These are phyloP conservation scores for Tretioscincus oriximinensis DNA, from an alignment of 2,113 vertebrate species.

Conservation along the genomic window DNA sequence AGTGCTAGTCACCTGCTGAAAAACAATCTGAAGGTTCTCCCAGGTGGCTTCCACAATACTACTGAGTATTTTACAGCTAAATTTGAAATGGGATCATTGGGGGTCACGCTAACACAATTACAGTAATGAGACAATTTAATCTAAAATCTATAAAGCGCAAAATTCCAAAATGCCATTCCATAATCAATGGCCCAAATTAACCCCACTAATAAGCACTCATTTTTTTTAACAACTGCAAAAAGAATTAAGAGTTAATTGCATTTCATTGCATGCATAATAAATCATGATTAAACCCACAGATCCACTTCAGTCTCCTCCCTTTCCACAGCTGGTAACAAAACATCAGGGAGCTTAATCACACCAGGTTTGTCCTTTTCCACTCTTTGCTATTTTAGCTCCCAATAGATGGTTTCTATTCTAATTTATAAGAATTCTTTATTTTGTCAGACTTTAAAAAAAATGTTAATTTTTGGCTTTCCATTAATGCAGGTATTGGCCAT, in stretches of 20 bases:
- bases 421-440: conserved; percentile 5
- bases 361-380: conserved; percentile 6
- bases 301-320: conserved; percentile 9
- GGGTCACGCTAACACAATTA: conserved; percentile 26
- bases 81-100: conserved; percentile 21
- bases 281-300: conserved; percentile 35
- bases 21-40: not conserved
- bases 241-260: conserved; percentile 45
- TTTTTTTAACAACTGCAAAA: conserved; percentile 22
- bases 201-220: not conserved
- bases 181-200: conserved; percentile 36
- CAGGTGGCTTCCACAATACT: not conserved
- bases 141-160: conserved; percentile 10
- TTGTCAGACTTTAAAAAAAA: not conserved
- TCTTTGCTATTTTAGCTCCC: conserved; percentile 26
- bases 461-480: conserved; percentile 27
- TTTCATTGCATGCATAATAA: conserved; percentile 34
- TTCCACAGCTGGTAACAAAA: conserved; percentile 50
- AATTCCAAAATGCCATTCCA: conserved; percentile 17
- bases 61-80: conserved; percentile 22
- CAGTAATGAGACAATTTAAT: conserved; percentile 36
- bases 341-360: conserved; percentile 33
- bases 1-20: not conserved
- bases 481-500: not conserved
- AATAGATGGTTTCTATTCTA: conserved; percentile 8